Evolutionary conservation across 1,140 invertebrate species (phyloP).

Genomic region (Pristionchus pacificus): DNA sequence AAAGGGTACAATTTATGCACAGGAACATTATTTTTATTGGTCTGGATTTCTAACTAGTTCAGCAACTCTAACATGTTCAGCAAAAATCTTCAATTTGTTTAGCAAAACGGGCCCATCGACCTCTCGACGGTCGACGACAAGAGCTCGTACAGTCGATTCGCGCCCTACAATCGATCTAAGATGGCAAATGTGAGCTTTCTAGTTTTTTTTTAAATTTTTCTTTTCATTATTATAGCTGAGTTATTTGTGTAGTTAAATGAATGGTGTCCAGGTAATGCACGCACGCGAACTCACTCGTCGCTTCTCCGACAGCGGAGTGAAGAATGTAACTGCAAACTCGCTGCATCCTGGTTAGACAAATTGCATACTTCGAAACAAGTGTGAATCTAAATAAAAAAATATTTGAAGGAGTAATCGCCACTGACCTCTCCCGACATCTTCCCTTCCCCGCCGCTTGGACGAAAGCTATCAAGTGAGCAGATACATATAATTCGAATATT

Average conservation of each 20-base stretch:
- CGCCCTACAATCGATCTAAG: constrained; percentile 33
- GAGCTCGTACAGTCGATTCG: constrained; percentile 17
- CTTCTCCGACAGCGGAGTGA: constrained; percentile 21
- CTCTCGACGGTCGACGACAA: constrained; percentile 19
- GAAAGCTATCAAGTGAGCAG: too few species aligned
- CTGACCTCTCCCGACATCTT: neutral
- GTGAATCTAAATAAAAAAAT: neutral
- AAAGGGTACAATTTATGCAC: constrained; percentile 2
- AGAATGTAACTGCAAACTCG: constrained; percentile 74
- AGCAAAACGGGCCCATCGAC: constrained; percentile 26
- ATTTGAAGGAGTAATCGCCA: neutral
- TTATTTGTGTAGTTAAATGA: too few species aligned
- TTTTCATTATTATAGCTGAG: constrained; percentile 6
- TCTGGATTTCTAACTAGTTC: too few species aligned
- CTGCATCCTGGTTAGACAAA: constrained; percentile 81
- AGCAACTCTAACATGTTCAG: too few species aligned
- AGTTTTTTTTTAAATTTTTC: neutral
- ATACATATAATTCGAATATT: neutral
- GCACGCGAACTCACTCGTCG: constrained; percentile 29
- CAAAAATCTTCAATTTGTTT: too few species aligned
- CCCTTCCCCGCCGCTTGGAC: too few species aligned
- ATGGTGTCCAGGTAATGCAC: constrained; percentile 36
- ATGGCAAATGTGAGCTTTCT: constrained; percentile 35
- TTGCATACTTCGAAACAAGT: constrained; percentile 67
- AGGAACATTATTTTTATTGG: too few species aligned